Conservation (phyloP, 2,797 vertebrate genomes). For the Buphagus erythrorhynchus region DNA sequence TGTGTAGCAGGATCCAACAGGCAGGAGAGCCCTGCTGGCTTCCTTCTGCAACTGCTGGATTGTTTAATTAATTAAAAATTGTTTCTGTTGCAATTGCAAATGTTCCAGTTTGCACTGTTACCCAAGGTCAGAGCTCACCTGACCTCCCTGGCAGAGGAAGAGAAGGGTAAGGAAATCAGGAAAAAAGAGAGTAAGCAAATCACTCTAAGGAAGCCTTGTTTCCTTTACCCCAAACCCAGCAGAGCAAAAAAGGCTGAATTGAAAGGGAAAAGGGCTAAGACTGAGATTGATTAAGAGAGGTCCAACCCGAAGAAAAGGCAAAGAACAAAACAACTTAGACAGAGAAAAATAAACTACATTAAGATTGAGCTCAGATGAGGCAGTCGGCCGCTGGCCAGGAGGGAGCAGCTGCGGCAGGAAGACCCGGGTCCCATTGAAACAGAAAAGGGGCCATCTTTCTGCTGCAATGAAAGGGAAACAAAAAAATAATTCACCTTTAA, state of each 20-base stretch:
- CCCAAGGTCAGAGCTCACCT: conserved; percentile 20
- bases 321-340: conserved; percentile 28
- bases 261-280: conserved; percentile 37
- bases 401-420: conserved; percentile 48
- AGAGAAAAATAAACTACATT: conserved; percentile 65
- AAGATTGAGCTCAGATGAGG: conserved; percentile 18
- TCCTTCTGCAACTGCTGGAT: not conserved
- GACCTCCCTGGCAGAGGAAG: conserved; percentile 54
- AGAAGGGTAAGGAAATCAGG: conserved; percentile 28
- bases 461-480: conserved; percentile 42
- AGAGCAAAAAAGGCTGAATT: conserved; percentile 42
- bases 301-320: conserved; percentile 32
- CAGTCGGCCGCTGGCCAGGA: conserved; percentile 35
- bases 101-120: conserved; percentile 13
- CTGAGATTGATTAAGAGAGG: conserved; percentile 58
- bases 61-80: not conserved
- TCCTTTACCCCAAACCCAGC: not conserved
- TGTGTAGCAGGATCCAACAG: not conserved
- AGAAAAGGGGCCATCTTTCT: conserved; percentile 54
- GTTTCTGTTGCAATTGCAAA: conserved; percentile 27
- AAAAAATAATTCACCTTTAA: conserved; percentile 57
- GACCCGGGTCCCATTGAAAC: conserved; percentile 20
- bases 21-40: not conserved
- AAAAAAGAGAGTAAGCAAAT: conserved; percentile 38
- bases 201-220: conserved; percentile 58